A percentile compares a stretch with the other conserved stretches of the same genome.
These are phyloP conservation scores for Erethizon dorsatum DNA, from an alignment of 2,797 vertebrate genomes.

Conservation along the genomic window DNA sequence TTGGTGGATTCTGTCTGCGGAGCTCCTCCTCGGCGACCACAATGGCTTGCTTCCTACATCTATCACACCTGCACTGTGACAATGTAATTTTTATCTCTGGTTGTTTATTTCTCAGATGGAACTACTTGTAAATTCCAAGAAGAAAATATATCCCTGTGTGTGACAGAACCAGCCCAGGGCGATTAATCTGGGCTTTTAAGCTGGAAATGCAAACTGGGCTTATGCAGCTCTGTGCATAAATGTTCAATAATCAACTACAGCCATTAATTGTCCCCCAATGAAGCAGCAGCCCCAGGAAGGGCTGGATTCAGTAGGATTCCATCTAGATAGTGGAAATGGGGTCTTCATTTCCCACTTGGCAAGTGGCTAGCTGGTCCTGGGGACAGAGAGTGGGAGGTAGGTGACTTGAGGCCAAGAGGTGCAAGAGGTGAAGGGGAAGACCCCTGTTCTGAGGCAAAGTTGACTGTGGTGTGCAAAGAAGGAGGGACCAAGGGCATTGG, in stretches of 20 bases:
- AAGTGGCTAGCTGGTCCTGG: background rate
- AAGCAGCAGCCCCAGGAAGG: background rate
- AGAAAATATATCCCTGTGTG: conserved; percentile 89
- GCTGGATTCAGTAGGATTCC: background rate
- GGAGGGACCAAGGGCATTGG: background rate
- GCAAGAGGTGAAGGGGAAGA: background rate
- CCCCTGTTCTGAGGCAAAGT: conserved; percentile 20
- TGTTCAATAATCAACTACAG: conserved; percentile 54
- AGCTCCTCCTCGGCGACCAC: background rate
- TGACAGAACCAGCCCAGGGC: conserved; percentile 89
- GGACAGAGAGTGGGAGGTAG: conserved; percentile 30
- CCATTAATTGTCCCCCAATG: conserved; percentile 31
- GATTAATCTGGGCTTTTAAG: conserved; percentile 90
- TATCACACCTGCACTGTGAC: conserved; percentile 90
- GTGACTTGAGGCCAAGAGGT: conserved; percentile 64
- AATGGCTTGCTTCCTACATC: conserved; percentile 83
- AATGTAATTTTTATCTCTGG: conserved; percentile 92
- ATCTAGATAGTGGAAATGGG: conserved; percentile 29
- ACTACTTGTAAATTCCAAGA: conserved; percentile 91
- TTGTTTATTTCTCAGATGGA: conserved; percentile 92
- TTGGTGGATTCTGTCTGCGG: conserved; percentile 45
- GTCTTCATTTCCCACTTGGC: conserved; percentile 19
- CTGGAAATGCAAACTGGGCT: conserved; percentile 82
- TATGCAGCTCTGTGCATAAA: conserved; percentile 72
- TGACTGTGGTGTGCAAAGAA: conserved; percentile 10